These are phyloP conservation scores for Epicampocera succincta DNA, from an alignment of 2,888 invertebrate genomes.

Conservation along the genomic window DNA sequence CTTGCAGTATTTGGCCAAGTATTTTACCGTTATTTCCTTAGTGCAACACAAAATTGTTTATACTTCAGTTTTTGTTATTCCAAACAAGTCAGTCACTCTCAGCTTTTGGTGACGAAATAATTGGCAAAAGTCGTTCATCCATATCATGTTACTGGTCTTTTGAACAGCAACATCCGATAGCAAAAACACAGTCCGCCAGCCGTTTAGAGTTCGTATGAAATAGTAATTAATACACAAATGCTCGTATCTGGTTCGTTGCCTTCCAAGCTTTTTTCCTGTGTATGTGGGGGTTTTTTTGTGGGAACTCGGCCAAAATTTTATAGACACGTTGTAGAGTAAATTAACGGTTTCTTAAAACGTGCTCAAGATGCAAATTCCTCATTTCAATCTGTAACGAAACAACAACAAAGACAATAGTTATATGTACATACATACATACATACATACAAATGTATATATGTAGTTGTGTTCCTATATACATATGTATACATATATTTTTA, in stretches of 20 bases:
- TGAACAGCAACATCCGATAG: background rate
- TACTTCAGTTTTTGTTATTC: constrained; percentile 15
- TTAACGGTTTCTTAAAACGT: constrained; percentile 39
- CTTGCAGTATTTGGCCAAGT: constrained; percentile 12
- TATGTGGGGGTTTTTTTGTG: constrained; percentile 48
- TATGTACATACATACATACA: background rate
- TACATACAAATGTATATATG: too few species aligned
- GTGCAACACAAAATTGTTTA: constrained; percentile 35
- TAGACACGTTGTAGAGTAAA: background rate
- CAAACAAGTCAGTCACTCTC: constrained; percentile 49
- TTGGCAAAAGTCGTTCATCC: constrained; percentile 56
- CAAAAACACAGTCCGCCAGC: background rate
- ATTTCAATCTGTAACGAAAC: constrained; percentile 46
- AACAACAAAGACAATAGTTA: constrained; percentile 13
- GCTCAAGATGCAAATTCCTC: constrained; percentile 16
- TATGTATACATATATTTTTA: too few species aligned
- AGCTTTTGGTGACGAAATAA: constrained; percentile 54
- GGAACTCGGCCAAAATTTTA: constrained; percentile 56
- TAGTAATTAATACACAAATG: background rate
- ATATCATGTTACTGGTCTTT: constrained; percentile 21
- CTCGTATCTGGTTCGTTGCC: constrained; percentile 7
- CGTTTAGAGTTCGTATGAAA: background rate
- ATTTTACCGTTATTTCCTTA: constrained; percentile 48
- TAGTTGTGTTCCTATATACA: too few species aligned
- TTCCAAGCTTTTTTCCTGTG: background rate